A percentile compares a stretch with the other conserved stretches of the same genome.
Conservation (phyloP, 2,888 invertebrate species). For the Cyrtodaria siliqua region DNA sequence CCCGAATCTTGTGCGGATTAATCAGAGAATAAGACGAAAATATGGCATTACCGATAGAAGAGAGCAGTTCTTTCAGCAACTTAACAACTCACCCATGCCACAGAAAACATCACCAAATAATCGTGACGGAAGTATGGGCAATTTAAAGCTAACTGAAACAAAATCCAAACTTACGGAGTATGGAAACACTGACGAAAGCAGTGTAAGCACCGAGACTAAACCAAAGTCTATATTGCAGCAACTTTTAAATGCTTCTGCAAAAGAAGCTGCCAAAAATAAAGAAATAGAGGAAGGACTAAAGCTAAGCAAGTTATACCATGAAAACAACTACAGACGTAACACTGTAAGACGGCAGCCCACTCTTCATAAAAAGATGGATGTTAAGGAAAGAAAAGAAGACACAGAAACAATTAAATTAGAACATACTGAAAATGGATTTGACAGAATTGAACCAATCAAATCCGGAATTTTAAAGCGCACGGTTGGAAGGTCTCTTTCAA, state of each 20-base stretch:
- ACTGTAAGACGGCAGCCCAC: no score
- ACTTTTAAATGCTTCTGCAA: conserved; percentile 45
- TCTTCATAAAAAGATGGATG: no score
- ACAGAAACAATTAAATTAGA: no score
- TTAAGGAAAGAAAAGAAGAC: no score
- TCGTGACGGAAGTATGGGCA: neutral
- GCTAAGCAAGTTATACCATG: neutral
- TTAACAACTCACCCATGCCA: neutral
- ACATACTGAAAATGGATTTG: no score
- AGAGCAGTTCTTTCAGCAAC: neutral
- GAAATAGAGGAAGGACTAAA: conserved; percentile 42
- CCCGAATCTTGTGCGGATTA: conserved; percentile 35
- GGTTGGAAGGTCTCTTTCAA: conserved; percentile 8
- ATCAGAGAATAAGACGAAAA: conserved; percentile 15
- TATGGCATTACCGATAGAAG: conserved; percentile 5
- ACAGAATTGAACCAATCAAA: conserved; percentile 13
- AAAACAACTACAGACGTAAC: no score
- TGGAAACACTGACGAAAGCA: neutral
- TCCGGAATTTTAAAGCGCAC: conserved; percentile 50
- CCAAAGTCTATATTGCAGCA: conserved; percentile 46
- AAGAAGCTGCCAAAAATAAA: conserved; percentile 35
- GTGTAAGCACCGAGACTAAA: conserved; percentile 15
- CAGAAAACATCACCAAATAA: neutral
- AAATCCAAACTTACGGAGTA: neutral
- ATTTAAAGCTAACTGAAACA: neutral